These are phyloP conservation scores for Phortica magna DNA, from an alignment of 2,888 invertebrate species.

Conservation along the genomic window DNA sequence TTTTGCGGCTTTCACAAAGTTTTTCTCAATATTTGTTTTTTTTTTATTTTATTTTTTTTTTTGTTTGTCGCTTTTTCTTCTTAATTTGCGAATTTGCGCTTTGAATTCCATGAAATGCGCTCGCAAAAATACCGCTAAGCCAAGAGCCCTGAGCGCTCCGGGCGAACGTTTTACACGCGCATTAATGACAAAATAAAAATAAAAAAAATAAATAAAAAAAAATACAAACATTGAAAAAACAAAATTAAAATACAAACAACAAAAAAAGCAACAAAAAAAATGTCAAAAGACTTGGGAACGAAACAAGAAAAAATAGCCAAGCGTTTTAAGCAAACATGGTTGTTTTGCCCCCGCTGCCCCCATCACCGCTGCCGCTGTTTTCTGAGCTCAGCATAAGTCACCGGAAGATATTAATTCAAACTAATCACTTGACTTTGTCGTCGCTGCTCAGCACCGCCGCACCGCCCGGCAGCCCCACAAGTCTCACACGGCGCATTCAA, in stretches of 20 bases:
- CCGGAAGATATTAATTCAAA: constrained; percentile 27
- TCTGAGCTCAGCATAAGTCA: constrained; percentile 6
- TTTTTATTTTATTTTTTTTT: background rate
- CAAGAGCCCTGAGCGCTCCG: background rate
- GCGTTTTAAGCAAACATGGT: background rate
- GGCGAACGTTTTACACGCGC: background rate
- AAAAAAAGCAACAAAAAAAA: too few relatives aligned
- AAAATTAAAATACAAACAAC: background rate
- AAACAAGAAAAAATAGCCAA: background rate
- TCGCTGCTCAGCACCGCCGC: background rate
- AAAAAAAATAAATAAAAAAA: constrained; percentile 5
- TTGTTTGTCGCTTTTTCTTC: background rate
- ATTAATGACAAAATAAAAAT: background rate
- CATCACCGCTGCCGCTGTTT: background rate
- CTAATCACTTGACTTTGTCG: constrained; percentile 9
- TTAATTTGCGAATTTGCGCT: constrained; percentile 14
- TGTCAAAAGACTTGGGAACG: too few relatives aligned
- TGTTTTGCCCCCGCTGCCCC: background rate
- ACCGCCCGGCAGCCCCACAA: too few relatives aligned
- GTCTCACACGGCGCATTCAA: background rate
- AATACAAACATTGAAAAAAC: constrained; percentile 2
- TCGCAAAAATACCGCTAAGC: background rate
- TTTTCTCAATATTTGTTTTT: background rate
- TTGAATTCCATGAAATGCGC: background rate
- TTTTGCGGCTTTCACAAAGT: background rate